Evolutionary conservation across 2,797 vertebrate species (phyloP).

Genomic region (Notoglanidium macrostoma): DNA sequence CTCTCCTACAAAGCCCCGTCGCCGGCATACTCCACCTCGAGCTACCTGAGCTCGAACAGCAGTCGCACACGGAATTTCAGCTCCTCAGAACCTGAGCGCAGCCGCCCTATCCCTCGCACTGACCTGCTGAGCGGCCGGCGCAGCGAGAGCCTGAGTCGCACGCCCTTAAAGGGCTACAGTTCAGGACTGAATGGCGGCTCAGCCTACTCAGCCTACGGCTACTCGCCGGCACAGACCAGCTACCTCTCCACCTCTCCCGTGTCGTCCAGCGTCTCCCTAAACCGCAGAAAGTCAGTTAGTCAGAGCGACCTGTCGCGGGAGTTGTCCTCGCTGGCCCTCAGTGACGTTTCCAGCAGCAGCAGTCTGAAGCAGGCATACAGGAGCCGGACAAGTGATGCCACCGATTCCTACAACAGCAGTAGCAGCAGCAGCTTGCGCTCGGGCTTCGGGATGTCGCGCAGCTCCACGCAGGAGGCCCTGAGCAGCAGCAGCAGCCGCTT

Average conservation of each 20-base stretch:
- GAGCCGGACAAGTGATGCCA: conserved; percentile 72
- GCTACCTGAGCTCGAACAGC: conserved; percentile 76
- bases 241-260: conserved; percentile 73
- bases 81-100: conserved; percentile 78
- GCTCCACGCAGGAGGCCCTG: conserved; percentile 77
- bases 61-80: conserved; percentile 76
- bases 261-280: conserved; percentile 74
- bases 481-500: conserved; percentile 66
- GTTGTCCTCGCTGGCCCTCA: conserved; percentile 81
- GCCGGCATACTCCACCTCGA: conserved; percentile 66
- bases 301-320: conserved; percentile 90
- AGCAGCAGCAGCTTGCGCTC: conserved; percentile 65
- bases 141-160: conserved; percentile 80
- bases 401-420: conserved; percentile 74
- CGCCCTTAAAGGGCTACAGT: conserved; percentile 72
- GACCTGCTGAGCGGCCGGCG: conserved; percentile 77
- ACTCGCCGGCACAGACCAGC: conserved; percentile 73
- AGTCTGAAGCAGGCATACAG: conserved; percentile 80
- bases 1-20: conserved; percentile 76
- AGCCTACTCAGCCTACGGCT: conserved; percentile 72
- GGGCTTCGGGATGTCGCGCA: conserved; percentile 68
- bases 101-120: conserved; percentile 78
- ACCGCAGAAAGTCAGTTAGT: conserved; percentile 86
- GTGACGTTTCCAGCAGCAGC: conserved; percentile 71
- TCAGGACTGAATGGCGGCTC: conserved; percentile 82